phyloP scores from a whole-genome alignment of 1,140 invertebrate species.

The Drosophila bifasciata region DNA sequence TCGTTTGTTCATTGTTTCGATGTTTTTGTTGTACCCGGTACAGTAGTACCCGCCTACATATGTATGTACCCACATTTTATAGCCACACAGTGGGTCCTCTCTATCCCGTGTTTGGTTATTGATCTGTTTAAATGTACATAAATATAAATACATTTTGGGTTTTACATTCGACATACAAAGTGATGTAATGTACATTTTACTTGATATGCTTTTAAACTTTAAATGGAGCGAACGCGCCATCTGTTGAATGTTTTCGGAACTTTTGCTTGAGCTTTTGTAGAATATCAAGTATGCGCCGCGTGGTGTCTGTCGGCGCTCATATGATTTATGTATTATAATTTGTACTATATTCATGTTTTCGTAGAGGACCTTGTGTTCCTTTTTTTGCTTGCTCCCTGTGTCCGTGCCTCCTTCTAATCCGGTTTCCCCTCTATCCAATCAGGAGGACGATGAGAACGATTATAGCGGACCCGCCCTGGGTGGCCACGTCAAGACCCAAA shows the following conservation, averaged over 20 bases:
- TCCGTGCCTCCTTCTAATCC: neutral
- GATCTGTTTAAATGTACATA: constrained; percentile 3
- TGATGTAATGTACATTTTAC: constrained; percentile 3
- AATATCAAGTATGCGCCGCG: constrained; percentile 56
- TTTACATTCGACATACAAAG: neutral
- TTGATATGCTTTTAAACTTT: neutral
- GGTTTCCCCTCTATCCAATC: constrained; percentile 5
- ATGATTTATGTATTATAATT: constrained; percentile 45
- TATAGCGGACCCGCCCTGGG: constrained; percentile 82
- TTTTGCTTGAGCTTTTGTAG: constrained; percentile 51
- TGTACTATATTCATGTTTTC: constrained; percentile 37
- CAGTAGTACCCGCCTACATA: neutral
- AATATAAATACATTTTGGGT: neutral
- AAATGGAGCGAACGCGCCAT: constrained; percentile 48
- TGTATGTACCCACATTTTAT: constrained; percentile 1
- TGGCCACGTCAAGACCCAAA: constrained; percentile 77
- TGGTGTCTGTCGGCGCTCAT: constrained; percentile 45
- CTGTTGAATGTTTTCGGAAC: constrained; percentile 33
- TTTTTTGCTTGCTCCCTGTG: neutral
- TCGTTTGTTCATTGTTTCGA: constrained; percentile 43
- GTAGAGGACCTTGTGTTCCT: constrained; percentile 24
- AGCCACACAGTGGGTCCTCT: too few species aligned
- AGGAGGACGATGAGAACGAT: constrained; percentile 80
- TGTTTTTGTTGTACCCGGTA: too few species aligned
- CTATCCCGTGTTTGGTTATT: neutral